These are phyloP conservation scores for Uropetala carovei DNA, from an alignment of 2,888 invertebrate species.

Conservation along the genomic window DNA sequence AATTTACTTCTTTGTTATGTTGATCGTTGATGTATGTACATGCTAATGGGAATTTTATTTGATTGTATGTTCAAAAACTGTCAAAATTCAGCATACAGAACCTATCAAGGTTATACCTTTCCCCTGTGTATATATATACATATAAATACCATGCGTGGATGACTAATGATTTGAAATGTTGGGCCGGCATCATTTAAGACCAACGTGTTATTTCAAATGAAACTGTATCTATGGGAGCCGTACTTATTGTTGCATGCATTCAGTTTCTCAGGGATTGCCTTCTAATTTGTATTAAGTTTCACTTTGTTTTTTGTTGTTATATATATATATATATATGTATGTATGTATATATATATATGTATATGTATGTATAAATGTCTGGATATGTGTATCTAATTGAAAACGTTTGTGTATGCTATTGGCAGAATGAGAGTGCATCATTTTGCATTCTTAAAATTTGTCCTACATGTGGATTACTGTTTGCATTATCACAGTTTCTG, in stretches of 20 bases:
- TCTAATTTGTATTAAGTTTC: constrained; percentile 50
- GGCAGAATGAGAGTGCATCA: background rate
- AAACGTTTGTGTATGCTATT: constrained; percentile 41
- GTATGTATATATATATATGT: background rate
- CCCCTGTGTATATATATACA: constrained; percentile 17
- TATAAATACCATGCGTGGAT: constrained; percentile 52
- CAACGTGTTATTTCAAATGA: constrained; percentile 30
- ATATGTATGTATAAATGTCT: constrained; percentile 46
- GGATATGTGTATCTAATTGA: constrained; percentile 5
- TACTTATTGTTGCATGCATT: constrained; percentile 63
- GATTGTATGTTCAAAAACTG: constrained; percentile 39
- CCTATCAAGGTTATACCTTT: background rate
- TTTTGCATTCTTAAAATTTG: constrained; percentile 46
- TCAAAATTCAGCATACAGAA: constrained; percentile 29
- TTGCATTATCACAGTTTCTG: constrained; percentile 46
- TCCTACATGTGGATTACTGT: constrained; percentile 52
- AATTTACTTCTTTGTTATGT: constrained; percentile 43
- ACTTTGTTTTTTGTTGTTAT: constrained; percentile 50
- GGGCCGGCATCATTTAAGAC: constrained; percentile 40
- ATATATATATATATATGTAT: constrained; percentile 37
- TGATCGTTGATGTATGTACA: constrained; percentile 37
- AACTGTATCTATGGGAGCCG: constrained; percentile 51
- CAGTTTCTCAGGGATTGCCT: constrained; percentile 63
- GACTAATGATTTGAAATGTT: constrained; percentile 47
- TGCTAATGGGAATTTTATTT: constrained; percentile 50